Conservation (phyloP, 2,797 vertebrate species). For the Cottoperca gobio region DNA sequence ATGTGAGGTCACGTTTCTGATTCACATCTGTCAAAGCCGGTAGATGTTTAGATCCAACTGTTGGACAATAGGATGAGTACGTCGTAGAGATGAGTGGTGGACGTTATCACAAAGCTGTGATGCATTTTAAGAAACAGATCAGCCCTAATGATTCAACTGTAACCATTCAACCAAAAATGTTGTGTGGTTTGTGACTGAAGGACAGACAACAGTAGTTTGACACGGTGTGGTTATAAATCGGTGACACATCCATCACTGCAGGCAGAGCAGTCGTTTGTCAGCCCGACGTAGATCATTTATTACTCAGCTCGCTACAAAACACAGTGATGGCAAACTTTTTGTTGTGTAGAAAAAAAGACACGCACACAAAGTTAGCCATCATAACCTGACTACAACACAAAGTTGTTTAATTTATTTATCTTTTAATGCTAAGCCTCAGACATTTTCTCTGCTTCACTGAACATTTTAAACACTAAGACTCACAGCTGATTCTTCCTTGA, state of each 20-base stretch:
- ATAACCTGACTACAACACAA: not conserved
- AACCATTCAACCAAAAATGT: not conserved
- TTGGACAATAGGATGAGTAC: not conserved
- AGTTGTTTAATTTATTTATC: conserved; percentile 6
- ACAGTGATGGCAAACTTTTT: not conserved
- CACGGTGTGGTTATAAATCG: not conserved
- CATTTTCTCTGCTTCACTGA: conserved; percentile 9
- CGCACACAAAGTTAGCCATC: not conserved
- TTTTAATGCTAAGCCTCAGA: conserved; percentile 22
- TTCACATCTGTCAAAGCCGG: not conserved
- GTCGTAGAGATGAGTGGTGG: not conserved
- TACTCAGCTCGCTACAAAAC: not conserved
- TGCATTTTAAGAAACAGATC: not conserved
- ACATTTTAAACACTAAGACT: conserved; percentile 4
- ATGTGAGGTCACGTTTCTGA: not conserved
- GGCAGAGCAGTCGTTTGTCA: not conserved
- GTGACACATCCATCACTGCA: not conserved
- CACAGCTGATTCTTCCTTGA: not conserved
- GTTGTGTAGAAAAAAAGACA: not conserved
- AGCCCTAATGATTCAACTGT: not conserved
- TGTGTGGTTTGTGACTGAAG: not conserved
- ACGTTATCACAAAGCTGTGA: not conserved
- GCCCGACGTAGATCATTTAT: not conserved
- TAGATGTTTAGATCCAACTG: not conserved
- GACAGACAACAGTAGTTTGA: not conserved